Base-by-base conservation (phyloP, 2,888 invertebrate genomes). In the Zygothrica quintamaculata region DNA sequence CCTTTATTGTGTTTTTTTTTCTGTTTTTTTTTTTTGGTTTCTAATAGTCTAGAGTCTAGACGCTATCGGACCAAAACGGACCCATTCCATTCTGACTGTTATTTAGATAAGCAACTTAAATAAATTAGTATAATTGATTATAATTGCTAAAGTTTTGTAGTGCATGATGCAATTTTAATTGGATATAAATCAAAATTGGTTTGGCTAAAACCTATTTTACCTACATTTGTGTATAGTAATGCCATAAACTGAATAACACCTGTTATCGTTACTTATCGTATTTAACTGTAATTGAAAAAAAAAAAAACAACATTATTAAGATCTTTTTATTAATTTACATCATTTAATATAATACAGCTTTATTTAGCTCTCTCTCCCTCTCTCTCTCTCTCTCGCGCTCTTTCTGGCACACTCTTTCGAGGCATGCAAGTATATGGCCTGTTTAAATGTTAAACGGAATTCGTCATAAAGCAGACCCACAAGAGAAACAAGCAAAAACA, bases 381-480 rank as follows among this genome's bases (percentile, higher is more conserved):
- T 33, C n/a, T 13, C 42, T n/a, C 1, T 7, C 15, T 7, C 31
- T 18, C 25, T 11, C 25, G 1, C 29, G n/a, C 1, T 36, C 1
- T 26, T 26, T 26, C 9, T 47, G 13, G 3, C 8, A 2, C 18
- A 18, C 31, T 42, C 7, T 31, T 12, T n/a, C 36, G 33, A 18
- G 16, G 31, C 12, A 3, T 22, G 56, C n/a, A 6, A 34, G 43
- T 29, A 13, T n/a, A n/a, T n/a, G n/a, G n/a, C n/a, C n/a, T 15
- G 44, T 47, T 60, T 36, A 55, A 47, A 52, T 25, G 51, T 52
- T 60, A 52, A 73, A 65, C 40, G 57, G 36, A 44, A 75, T 60
- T 70, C 55, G 75, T 73, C 75, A 73, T 75, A 51, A 60, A 42
- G 55, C 60, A 55, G 65, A 60, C 70, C n/a, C 42, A 55, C 43